A percentile compares a stretch with the other conserved stretches of the same genome.
These are phyloP conservation scores for Orthonevra nobilis DNA, from an alignment of 2,888 invertebrate genomes.

Conservation along the genomic window DNA sequence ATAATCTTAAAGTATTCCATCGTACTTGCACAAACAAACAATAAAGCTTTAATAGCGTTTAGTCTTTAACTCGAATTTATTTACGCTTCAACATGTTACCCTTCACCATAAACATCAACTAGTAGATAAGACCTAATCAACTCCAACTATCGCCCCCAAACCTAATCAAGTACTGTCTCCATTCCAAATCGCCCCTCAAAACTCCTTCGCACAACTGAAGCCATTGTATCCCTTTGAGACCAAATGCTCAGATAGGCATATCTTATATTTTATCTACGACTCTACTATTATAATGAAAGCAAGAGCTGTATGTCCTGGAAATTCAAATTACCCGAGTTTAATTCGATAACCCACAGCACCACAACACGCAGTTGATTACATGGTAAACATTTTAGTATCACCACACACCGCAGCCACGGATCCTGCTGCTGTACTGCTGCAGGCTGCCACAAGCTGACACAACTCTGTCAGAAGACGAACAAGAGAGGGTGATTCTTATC, in stretches of 20 bases:
- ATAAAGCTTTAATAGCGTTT: too few relatives aligned
- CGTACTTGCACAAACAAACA: too few relatives aligned
- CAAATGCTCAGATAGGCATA: constrained; percentile 39
- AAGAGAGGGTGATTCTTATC: constrained; percentile 62
- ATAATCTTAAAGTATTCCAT: too few relatives aligned
- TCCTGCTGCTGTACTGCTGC: constrained; percentile 32
- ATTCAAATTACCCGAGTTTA: constrained; percentile 68
- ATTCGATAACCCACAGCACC: constrained; percentile 57
- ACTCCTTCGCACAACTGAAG: constrained; percentile 4
- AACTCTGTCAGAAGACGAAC: constrained; percentile 51
- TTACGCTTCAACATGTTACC: too few relatives aligned
- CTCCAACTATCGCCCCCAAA: constrained; percentile 49
- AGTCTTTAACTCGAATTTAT: too few relatives aligned
- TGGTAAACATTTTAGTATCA: constrained; percentile 50
- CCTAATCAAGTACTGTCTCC: constrained; percentile 35
- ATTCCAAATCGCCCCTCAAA: not conserved
- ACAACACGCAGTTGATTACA: constrained; percentile 54
- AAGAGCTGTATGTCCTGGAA: constrained; percentile 50
- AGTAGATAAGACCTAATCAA: constrained; percentile 54
- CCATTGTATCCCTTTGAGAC: constrained; percentile 58
- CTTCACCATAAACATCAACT: too few relatives aligned
- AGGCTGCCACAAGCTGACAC: constrained; percentile 63
- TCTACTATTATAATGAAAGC: constrained; percentile 34
- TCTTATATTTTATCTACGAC: constrained; percentile 55
- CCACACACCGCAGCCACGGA: constrained; percentile 8